Evolutionary conservation across 1,140 invertebrate genomes (phyloP).

Genomic region (Leucophenga varia): DNA sequence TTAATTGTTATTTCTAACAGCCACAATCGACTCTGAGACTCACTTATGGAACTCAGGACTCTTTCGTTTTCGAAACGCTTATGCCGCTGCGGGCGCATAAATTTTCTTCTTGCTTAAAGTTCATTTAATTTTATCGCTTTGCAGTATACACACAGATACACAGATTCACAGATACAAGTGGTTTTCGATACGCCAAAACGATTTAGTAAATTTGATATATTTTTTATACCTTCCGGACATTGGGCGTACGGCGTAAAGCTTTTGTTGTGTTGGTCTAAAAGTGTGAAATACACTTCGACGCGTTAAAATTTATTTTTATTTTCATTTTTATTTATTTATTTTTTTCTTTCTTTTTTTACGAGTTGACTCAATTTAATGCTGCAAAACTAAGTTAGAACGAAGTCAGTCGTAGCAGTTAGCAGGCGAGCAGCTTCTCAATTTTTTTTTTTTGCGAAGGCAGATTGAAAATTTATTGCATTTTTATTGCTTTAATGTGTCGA

Average conservation of each 20-base stretch:
- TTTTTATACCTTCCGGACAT: conserved; percentile 28
- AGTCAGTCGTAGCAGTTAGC: too few species aligned
- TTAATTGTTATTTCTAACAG: too few species aligned
- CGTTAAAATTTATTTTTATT: too few species aligned
- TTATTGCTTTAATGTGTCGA: conserved; percentile 52
- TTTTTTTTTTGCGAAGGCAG: conserved; percentile 14
- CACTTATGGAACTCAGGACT: too few species aligned
- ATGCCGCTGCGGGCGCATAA: too few species aligned
- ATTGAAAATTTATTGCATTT: conserved; percentile 55
- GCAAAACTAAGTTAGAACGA: conserved; percentile 17
- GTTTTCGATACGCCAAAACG: background rate
- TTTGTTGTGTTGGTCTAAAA: background rate
- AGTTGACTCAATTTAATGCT: too few species aligned
- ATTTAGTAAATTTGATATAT: conserved; percentile 48
- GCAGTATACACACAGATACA: background rate
- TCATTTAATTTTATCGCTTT: conserved; percentile 46
- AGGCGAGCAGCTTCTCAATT: conserved; percentile 3
- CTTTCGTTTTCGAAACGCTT: too few species aligned
- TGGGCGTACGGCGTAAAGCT: background rate
- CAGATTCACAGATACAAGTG: too few species aligned
- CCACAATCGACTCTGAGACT: too few species aligned
- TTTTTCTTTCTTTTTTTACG: too few species aligned
- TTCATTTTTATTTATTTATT: too few species aligned
- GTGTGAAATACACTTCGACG: too few species aligned
- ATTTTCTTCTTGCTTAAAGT: conserved; percentile 17